phyloP scores from a whole-genome alignment of 2,797 vertebrate species.

The Poecilia picta region DNA sequence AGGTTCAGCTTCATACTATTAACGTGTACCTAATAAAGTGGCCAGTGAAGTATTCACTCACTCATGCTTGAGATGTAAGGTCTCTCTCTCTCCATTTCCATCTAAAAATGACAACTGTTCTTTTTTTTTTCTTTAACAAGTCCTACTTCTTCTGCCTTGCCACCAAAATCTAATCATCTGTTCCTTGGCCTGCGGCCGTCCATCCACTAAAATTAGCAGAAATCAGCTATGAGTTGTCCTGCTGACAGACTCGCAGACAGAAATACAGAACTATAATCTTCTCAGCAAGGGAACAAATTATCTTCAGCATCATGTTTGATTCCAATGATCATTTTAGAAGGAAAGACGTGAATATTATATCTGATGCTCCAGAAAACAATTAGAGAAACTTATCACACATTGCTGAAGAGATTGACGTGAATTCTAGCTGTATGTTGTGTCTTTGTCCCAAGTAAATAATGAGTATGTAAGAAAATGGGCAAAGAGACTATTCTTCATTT shows the following conservation, averaged over 20 bases:
- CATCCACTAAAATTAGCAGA: slow-evolving; percentile 30
- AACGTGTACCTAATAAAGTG: neutral
- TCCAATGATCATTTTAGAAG: neutral
- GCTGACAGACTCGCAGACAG: slow-evolving; percentile 43
- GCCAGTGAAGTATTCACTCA: neutral
- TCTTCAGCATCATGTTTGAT: slow-evolving; percentile 27
- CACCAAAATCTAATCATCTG: slow-evolving; percentile 43
- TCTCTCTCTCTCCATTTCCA: neutral
- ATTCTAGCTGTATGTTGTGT: neutral
- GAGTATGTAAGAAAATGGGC: neutral
- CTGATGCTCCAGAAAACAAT: neutral
- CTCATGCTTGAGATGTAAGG: neutral
- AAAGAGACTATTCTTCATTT: neutral
- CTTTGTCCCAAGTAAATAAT: neutral
- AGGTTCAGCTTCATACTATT: neutral
- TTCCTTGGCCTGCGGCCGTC: slow-evolving; percentile 25
- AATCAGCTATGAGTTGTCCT: slow-evolving; percentile 25
- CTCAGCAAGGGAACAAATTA: slow-evolving; percentile 28
- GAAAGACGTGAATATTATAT: neutral
- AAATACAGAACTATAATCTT: slow-evolving; percentile 33
- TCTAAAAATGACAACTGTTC: slow-evolving; percentile 46
- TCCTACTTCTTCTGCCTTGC: slow-evolving; percentile 36
- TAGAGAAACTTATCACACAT: neutral
- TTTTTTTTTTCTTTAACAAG: slow-evolving; percentile 42
- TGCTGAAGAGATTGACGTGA: neutral